Conservation (phyloP, 35 echinoderm and acorn worm genomes). For the Ophiothrix spiculata region DNA sequence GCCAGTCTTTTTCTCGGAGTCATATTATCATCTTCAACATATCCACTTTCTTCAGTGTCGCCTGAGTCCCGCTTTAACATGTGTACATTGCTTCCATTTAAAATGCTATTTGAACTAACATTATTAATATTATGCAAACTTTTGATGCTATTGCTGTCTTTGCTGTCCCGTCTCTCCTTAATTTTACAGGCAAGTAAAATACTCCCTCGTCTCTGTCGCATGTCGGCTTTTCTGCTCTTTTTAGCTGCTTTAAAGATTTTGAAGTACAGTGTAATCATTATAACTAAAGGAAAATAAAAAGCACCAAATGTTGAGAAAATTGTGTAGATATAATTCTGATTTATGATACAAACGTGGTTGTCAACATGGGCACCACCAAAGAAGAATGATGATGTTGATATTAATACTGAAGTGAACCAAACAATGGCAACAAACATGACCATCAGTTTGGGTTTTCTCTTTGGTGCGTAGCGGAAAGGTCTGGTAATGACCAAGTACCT, state of each 20-base stretch:
- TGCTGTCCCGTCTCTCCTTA: neutral
- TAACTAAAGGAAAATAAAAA: conserved; percentile 73
- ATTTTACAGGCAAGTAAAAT: too few species aligned
- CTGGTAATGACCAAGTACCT: conserved; percentile 88
- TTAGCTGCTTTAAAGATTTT: conserved; percentile 88
- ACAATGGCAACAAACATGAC: conserved; percentile 49
- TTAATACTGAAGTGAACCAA: conserved; percentile 59
- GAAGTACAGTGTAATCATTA: conserved; percentile 87
- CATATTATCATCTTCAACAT: neutral
- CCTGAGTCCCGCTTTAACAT: neutral
- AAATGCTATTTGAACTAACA: too few species aligned
- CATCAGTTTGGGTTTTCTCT: conserved; percentile 77
- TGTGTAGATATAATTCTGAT: conserved; percentile 64
- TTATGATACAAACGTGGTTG: conserved; percentile 49
- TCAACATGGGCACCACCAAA: conserved; percentile 33
- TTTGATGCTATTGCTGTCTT: neutral
- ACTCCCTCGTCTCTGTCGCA: conserved; percentile 52
- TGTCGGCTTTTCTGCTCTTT: conserved; percentile 35
- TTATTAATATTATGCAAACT: neutral
- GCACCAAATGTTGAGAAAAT: conserved; percentile 93
- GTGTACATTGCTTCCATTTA: neutral
- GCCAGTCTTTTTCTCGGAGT: too few species aligned
- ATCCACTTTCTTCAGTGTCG: neutral
- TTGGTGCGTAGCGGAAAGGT: conserved; percentile 67
- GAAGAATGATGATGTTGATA: conserved; percentile 63